Evolutionary conservation across 1,140 invertebrate genomes (phyloP), one percentile per base, ranked within the genome.

Genomic region (Brachionus rotundiformis): DNA sequence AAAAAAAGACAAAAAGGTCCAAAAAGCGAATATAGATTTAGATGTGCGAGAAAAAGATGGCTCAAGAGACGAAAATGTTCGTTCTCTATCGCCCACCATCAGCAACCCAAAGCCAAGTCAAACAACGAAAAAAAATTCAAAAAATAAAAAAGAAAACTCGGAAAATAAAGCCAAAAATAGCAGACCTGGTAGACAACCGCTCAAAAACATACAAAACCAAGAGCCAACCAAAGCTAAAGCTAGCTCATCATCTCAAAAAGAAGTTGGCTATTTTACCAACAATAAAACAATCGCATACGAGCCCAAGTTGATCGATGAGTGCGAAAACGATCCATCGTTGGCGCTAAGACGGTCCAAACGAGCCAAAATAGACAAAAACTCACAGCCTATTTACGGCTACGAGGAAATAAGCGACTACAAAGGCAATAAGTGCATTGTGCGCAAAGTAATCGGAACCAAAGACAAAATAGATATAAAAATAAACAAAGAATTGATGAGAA

Each of bases 351-450:
- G 68, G 8, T 44, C 68, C 7, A 73, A 73, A 73, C 68, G 68
- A 10, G 68, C 36, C 19, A 73, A 73, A 73, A 31, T 73, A 11
- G 68, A 73, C 39, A 73, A 73, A 31, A 44, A 73, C 25, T 73
- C 39, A 13, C 33, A 44, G 36, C 68, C 68, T 10, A 31, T 73
- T 23, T 73, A 73, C 25, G 68, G 16, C 19, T 73, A 73, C 25
- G 68, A 73, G 27, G 41, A 29, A 41, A 73, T 73, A 41, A 23
- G 41, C 3, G 68, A 73, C n/a, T 73, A 44, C 41, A 25, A 27
- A 1, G 68, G 68, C 16, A 73, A 73, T 4, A 44, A 41, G 10
- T 73, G 16, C 1, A 44, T 73, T 23, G 68, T 73, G 16, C 33
- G 25, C 6, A 73, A 29, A 31, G n/a, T 73, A 11, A 16, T 73